A percentile compares a stretch with the other conserved stretches of the same genome.
Conservation (phyloP, 2,113 vertebrate genomes). For the Cichladusa arquata region DNA sequence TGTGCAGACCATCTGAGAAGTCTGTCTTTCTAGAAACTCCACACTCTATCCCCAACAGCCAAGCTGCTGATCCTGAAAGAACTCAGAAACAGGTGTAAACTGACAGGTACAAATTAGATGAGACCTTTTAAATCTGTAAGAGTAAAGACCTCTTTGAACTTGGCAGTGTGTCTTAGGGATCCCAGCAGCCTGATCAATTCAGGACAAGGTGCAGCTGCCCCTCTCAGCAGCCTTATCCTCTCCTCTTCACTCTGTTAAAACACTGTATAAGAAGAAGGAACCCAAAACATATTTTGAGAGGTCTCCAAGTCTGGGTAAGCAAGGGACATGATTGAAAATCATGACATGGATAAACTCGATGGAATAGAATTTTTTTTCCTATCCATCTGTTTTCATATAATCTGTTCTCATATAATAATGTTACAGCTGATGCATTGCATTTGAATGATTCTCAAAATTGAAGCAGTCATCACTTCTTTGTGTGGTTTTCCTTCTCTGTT, state of each 20-base stretch:
- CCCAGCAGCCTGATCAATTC: neutral
- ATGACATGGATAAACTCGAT: neutral
- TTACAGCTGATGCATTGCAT: neutral
- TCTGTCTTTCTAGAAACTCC: neutral
- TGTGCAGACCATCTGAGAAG: neutral
- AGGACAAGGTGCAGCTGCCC: neutral
- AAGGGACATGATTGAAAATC: neutral
- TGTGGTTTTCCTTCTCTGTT: neutral
- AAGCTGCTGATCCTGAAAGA: neutral
- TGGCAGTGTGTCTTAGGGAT: neutral
- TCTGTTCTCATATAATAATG: neutral
- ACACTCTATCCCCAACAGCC: neutral
- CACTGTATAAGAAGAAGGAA: neutral
- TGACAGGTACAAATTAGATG: neutral
- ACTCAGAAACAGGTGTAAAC: neutral
- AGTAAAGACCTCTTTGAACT: neutral
- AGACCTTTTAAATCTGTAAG: neutral
- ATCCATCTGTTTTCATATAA: neutral
- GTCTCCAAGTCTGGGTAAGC: neutral
- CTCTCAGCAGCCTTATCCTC: neutral
- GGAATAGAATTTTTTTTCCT: no score
- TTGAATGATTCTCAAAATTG: neutral
- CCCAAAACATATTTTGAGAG: neutral
- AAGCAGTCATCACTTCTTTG: neutral
- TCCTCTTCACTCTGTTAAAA: neutral